Evolutionary conservation across 1,140 invertebrate species (phyloP), one percentile per base, ranked within the genome.

Genomic region (Drosophila trapezifrons): DNA sequence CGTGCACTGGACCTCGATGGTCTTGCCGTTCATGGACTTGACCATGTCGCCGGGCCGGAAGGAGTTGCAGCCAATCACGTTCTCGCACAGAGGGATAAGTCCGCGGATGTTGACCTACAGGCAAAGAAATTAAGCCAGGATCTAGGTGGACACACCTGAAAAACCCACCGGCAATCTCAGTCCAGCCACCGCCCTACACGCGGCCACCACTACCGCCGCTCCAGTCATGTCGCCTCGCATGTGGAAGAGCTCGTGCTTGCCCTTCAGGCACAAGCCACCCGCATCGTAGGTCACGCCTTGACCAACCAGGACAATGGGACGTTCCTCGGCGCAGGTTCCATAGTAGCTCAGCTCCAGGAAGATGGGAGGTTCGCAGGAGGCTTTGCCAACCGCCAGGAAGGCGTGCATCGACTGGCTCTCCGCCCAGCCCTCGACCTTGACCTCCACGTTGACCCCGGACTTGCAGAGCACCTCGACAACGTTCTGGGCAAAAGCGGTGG

Each of bases 171-270:
- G 95, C 2, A 98, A 78, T 72, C 95, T 94, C 0, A 98, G 92
- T 29, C 93, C 92, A 10, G 96, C 95, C 9, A 96, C 94, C 0
- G 96, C 95, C 64, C 94, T 94, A 15, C 97, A 94, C 0, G 96
- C 93, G 2, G 95, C 95, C 3, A 96, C 93, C 12, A 97, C 96
- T 84, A 95, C 96, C 7, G 97, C 97, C 10, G 96, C 97, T 3
- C 98, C 98, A 1, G 96, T 96, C 98, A 99, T 98, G 90, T 98
- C 98, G 1, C 95, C 97, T 79, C 97, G 94, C 98, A 98, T 98
- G 67, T 95, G 94, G 63, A 95, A 80, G 0, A 92, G 66, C 20
- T 91, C 86, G 0, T 76, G 17, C 7, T 58, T 57, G 2, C 81
- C 10, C 52, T 92, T 91, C 0, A 92, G 38, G 47, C 87, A 91